phyloP scores from a whole-genome alignment of 2,797 vertebrate genomes.

The Clarias pachynema region DNA sequence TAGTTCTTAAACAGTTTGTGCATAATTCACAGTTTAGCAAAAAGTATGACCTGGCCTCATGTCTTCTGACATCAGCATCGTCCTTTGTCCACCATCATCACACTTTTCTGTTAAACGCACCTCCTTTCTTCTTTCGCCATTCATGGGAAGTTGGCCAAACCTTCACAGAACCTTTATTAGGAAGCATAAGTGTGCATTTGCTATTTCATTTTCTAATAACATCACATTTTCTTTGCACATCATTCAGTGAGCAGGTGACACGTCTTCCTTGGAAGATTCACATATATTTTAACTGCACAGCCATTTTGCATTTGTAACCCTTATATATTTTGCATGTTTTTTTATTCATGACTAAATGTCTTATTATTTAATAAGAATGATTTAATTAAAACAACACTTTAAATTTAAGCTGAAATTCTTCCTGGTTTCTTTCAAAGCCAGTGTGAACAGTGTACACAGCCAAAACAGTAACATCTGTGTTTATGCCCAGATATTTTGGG shows the following conservation, averaged over 20 bases:
- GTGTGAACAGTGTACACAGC: background rate
- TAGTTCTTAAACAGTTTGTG: background rate
- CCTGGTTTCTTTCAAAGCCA: background rate
- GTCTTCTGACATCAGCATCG: background rate
- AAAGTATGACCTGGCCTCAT: background rate
- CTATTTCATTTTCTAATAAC: too few relatives aligned
- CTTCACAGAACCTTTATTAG: too few relatives aligned
- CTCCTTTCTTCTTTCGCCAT: too few relatives aligned
- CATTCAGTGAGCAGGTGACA: too few relatives aligned
- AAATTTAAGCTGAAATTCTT: background rate
- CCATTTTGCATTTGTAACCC: background rate
- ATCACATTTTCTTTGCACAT: too few relatives aligned
- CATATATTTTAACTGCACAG: background rate
- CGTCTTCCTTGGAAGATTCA: too few relatives aligned
- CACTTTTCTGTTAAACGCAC: too few relatives aligned
- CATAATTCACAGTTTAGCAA: background rate
- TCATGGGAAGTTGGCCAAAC: too few relatives aligned
- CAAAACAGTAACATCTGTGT: background rate
- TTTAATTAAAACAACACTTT: background rate
- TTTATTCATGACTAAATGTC: background rate
- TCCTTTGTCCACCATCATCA: too few relatives aligned
- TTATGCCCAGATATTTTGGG: conserved; percentile 4
- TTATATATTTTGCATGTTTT: background rate
- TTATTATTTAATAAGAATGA: background rate
- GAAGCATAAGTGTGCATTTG: too few relatives aligned